Evolutionary conservation across 2,113 vertebrate genomes (phyloP).

Genomic region (Aphelocoma coerulescens): DNA sequence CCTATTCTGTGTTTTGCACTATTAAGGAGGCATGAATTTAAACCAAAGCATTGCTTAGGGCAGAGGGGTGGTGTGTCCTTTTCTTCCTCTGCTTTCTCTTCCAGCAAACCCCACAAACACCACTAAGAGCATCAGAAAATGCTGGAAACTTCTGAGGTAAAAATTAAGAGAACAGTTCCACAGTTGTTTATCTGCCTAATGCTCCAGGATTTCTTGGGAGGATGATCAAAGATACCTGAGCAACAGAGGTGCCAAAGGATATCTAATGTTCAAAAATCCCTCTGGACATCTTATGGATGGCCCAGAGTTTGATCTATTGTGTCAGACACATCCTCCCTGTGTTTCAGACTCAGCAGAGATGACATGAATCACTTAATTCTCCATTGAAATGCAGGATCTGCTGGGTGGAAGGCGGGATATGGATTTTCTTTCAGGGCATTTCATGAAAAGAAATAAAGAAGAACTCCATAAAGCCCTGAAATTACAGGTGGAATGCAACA

Average conservation of each 20-base stretch:
- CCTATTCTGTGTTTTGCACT: background rate
- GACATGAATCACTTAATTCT: conserved; percentile 32
- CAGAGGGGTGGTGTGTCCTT: background rate
- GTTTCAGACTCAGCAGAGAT: background rate
- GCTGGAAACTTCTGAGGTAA: background rate
- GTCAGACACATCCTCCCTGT: background rate
- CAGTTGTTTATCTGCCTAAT: background rate
- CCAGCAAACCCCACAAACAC: background rate
- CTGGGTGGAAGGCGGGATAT: conserved; percentile 6
- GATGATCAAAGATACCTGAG: background rate
- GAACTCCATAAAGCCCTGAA: background rate
- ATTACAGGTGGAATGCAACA: background rate
- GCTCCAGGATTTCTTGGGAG: background rate
- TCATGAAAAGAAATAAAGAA: conserved; percentile 12
- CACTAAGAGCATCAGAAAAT: background rate
- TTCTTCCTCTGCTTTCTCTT: background rate
- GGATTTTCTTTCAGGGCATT: conserved; percentile 54
- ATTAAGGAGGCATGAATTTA: background rate
- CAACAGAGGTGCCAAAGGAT: background rate
- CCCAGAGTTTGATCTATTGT: background rate
- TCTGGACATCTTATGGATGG: background rate
- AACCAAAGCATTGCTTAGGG: background rate
- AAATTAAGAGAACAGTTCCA: background rate
- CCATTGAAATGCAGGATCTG: conserved; percentile 30
- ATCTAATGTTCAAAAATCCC: background rate